Base-by-base conservation (phyloP, 2,888 invertebrate species). In the Julus scandinavius region DNA sequence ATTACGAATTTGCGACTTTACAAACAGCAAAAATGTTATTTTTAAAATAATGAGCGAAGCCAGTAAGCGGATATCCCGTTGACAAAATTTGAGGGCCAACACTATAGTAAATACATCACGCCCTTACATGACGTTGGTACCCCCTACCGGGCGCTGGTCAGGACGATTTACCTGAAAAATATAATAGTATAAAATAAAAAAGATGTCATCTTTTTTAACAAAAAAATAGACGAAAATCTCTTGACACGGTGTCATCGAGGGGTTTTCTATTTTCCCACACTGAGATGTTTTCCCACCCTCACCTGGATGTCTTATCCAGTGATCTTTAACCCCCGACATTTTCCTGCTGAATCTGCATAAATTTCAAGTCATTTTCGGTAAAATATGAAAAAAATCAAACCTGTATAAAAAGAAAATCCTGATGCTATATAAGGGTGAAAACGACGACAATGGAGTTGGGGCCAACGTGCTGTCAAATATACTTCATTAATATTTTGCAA, bases 31-130 rank as follows among this genome's bases (percentile, higher is more conserved):
- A 80, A 83, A 15, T 83, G 38, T 83, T 38, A 83, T 20, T 40
- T 83, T 83, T 13, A 83, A 83, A 20, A 29, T 11, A 20, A 5
- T 41, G 83, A 41, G 83, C 41, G 38, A 40, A 40, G 11, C 38
- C 20, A 29, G 38, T 38, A 38, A 83, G 83, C 83, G 83, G 83
- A 83, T 83, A 83, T 83, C 83, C 83, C 83, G 83, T 83, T 83
- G 20, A 29, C 41, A 83, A 40, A 83, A 83, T 13, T 29, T 20
- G 41, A 41, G 83, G 29, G 20, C 4, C 83, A 83, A 83, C 83
- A 41, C n/a, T 41, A 41, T 11, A 41, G 17, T 13, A 83, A 83
- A 83, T 83, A 29, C 29, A 83, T 83, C 83, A 83, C 83, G 83
- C 83, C 83, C 83, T 83, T n/a, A 15, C 83, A 29, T 83, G 38